These are phyloP conservation scores for Orestias chungarensis DNA, from an alignment of 2,797 vertebrate species.

Conservation along the genomic window DNA sequence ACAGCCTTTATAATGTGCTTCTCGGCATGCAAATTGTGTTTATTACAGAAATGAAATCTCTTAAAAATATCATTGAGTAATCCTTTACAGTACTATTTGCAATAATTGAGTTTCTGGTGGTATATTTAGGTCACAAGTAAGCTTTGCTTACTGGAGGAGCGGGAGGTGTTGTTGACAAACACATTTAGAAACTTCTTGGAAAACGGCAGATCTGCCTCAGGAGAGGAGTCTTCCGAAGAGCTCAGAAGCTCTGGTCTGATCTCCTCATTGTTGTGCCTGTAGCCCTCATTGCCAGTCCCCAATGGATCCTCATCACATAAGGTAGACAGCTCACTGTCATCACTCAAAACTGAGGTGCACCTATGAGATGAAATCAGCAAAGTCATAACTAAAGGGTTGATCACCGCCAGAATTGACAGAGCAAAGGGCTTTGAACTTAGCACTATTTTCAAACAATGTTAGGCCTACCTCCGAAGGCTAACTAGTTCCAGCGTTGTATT, in stretches of 20 bases:
- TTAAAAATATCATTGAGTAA: conserved; percentile 37
- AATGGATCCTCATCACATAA: conserved; percentile 85
- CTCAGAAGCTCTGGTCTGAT: conserved; percentile 77
- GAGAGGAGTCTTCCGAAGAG: conserved; percentile 91
- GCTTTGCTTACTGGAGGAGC: conserved; percentile 92
- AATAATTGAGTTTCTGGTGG: conserved; percentile 24
- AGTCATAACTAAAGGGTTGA: background rate
- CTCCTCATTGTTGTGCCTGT: conserved; percentile 62
- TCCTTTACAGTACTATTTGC: conserved; percentile 29
- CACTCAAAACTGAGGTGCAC: conserved; percentile 91
- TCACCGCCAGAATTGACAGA: background rate
- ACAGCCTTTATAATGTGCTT: conserved; percentile 31
- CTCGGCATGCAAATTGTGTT: conserved; percentile 61
- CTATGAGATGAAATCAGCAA: conserved; percentile 40
- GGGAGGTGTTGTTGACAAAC: conserved; percentile 97
- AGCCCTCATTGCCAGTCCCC: conserved; percentile 70
- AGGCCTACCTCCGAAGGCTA: conserved; percentile 86
- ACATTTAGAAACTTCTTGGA: conserved; percentile 99
- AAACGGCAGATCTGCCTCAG: conserved; percentile 94
- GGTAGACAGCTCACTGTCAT: conserved; percentile 87
- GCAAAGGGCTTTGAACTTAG: background rate
- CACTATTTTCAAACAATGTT: background rate
- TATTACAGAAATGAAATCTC: conserved; percentile 47
- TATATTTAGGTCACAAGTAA: conserved; percentile 59
- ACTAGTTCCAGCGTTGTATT: conserved; percentile 96